These are phyloP conservation scores for Tanypteryx hageni DNA, from an alignment of 2,888 invertebrate genomes.

Conservation along the genomic window DNA sequence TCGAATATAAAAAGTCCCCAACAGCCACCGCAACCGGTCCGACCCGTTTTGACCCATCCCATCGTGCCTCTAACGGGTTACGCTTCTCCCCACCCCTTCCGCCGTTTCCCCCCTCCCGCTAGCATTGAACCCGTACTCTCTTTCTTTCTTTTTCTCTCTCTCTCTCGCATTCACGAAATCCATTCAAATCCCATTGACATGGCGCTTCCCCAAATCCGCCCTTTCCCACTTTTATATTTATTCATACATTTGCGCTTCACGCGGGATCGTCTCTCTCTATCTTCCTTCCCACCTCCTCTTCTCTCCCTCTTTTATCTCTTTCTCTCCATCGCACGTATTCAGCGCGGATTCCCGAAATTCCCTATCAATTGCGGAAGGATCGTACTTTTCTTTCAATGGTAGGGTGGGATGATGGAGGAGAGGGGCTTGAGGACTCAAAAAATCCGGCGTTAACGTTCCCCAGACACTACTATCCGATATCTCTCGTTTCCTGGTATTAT, in stretches of 20 bases:
- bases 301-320: neutral
- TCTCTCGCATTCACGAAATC: neutral
- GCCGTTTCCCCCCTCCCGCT: neutral
- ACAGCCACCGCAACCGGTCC: neutral
- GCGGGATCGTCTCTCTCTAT: neutral
- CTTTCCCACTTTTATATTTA: conserved; percentile 20
- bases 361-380: conserved; percentile 9
- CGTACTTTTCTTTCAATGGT: neutral
- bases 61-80: neutral
- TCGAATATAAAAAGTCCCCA: conserved; percentile 37
- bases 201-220: neutral
- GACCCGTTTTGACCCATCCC: neutral
- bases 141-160: too few species aligned
- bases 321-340: neutral
- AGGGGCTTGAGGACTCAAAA: neutral
- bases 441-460: too few species aligned
- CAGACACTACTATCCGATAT: neutral
- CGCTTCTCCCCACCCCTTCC: neutral
- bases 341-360: conserved; percentile 21
- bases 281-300: neutral
- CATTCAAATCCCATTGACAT: conserved; percentile 27
- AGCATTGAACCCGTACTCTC: neutral
- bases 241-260: conserved; percentile 39
- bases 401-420: too few species aligned
- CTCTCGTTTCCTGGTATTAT: neutral